These are phyloP conservation scores for Drosophila borborema DNA, from an alignment of 2,888 invertebrate genomes.

Conservation along the genomic window DNA sequence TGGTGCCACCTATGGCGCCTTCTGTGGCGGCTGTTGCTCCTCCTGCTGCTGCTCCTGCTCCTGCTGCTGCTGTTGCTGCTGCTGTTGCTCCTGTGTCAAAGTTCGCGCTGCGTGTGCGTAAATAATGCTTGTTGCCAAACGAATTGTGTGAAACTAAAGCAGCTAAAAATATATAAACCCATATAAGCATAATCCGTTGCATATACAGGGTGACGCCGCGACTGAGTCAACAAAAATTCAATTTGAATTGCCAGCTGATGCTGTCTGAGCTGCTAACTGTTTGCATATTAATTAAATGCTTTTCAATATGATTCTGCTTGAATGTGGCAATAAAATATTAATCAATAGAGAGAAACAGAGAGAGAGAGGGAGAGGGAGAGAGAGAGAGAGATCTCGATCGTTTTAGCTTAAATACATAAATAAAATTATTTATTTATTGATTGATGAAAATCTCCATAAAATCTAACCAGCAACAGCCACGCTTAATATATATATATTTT, in stretches of 20 bases:
- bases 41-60: too few species aligned
- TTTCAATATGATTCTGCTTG: not conserved
- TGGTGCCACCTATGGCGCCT: conserved; percentile 31
- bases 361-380: not conserved
- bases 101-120: conserved; percentile 61
- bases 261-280: not conserved
- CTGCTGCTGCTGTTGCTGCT: not conserved
- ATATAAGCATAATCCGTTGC: conserved; percentile 47
- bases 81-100: conserved; percentile 56
- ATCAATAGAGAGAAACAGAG: not conserved
- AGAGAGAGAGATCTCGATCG: not conserved
- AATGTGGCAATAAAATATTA: too few species aligned
- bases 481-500: too few species aligned
- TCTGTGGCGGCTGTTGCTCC: not conserved
- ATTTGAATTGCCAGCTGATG: conserved; percentile 14
- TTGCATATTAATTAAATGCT: not conserved
- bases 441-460: too few species aligned
- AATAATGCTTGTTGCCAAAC: conserved; percentile 60
- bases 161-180: conserved; percentile 48
- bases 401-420: too few species aligned
- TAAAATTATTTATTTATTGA: too few species aligned
- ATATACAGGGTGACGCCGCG: conserved; percentile 58
- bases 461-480: too few species aligned
- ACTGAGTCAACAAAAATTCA: conserved; percentile 7
- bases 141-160: conserved; percentile 67